Evolutionary conservation across 2,797 vertebrate genomes (phyloP), one percentile per base, ranked within the genome.

Genomic region (Acomys russatus): DNA sequence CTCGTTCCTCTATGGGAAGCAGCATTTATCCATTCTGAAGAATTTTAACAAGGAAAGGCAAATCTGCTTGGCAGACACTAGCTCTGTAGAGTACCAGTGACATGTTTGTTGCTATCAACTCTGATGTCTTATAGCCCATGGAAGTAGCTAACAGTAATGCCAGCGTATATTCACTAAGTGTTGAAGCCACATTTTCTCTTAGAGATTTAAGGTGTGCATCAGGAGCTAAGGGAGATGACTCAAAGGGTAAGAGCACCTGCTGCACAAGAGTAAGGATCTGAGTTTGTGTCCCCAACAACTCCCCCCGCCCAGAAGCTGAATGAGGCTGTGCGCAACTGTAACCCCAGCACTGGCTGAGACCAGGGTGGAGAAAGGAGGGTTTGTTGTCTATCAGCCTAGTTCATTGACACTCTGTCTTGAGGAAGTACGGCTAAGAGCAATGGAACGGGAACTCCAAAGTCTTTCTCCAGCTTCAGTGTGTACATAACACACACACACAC

Each of bases 31-130:
- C 38, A 56, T 61, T 93, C 92, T 79, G 61, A 86, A 86, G 64
- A 91, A 86, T 1, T 79, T 9, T 76, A 70, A 96, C 61, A 63
- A 93, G 64, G 30, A 74, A 95, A 74, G 82, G 56, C 70, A 92
- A 51, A 85, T 70, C 73, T n/a, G 44, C 66, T 83, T 78, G 82
- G 86, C 56, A 92, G 64, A 78, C 17, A 54, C 5, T 59, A 84
- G 73, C 56, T 73, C 44, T 84, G 70, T 82, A 74, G 93, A 94
- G 70, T 66, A 71, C 18, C 71, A 76, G 83, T 6, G 64, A 25
- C 25, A 11, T 23, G 14, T 68, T 76, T 25, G 9, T 91, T 89
- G 59, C 76, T 88, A 88, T 92, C 92, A 92, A 86, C 51, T 70
- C 33, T 76, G 59, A 25, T 87, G 87, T 71, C 88, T 77, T 54